Evolutionary conservation across 2,888 invertebrate genomes (phyloP).

Genomic region (Nysson spinosus): DNA sequence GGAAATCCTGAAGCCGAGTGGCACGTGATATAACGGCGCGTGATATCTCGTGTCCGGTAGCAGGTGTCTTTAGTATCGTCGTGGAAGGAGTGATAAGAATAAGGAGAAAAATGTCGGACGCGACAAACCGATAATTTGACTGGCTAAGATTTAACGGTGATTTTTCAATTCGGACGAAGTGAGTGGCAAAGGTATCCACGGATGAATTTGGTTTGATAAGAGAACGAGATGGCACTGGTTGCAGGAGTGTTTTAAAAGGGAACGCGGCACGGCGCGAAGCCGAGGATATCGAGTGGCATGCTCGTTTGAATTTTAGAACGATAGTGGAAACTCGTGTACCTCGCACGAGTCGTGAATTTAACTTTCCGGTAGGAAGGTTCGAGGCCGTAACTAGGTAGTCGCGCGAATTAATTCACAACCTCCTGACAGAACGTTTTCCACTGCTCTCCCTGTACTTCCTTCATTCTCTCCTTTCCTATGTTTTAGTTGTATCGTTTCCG

Average conservation of each 20-base stretch:
- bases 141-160: too few relatives aligned
- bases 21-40: too few relatives aligned
- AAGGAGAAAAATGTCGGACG: too few relatives aligned
- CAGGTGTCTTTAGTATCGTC: too few relatives aligned
- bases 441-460: not conserved
- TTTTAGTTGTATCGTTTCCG: not conserved
- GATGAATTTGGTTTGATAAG: constrained; percentile 27
- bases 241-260: constrained; percentile 56
- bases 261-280: constrained; percentile 48
- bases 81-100: too few relatives aligned
- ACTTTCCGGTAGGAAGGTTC: constrained; percentile 50
- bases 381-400: constrained; percentile 17
- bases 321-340: constrained; percentile 66
- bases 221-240: constrained; percentile 21
- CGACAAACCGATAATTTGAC: too few relatives aligned
- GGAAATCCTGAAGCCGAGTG: too few relatives aligned
- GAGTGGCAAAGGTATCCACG: constrained; percentile 30
- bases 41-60: too few relatives aligned
- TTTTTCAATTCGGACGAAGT: too few relatives aligned
- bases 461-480: not conserved
- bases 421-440: constrained; percentile 57
- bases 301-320: constrained; percentile 67
- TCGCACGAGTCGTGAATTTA: constrained; percentile 59
- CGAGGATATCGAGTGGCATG: constrained; percentile 52
- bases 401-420: constrained; percentile 64